Evolutionary conservation across 2,888 invertebrate species (phyloP), one percentile per base, ranked within the genome.

Genomic region (Tipula lateralis): DNA sequence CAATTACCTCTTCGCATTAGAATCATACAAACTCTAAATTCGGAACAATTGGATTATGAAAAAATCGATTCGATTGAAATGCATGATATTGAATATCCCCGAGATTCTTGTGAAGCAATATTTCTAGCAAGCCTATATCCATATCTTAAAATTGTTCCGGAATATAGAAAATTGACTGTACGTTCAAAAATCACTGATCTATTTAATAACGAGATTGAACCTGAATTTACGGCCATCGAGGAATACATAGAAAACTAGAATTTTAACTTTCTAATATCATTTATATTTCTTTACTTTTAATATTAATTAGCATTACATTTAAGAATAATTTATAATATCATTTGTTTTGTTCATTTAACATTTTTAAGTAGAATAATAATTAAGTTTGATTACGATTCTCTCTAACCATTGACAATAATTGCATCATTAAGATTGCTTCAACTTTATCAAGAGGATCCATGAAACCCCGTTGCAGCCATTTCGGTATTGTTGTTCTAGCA

Each of bases 401-500:
- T 36, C 92, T 92, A 86, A 93, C 91, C 87, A 92, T 91, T 84
- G 90, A 89, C 84, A 96, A 93, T 89, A 96, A 93, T 86, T 94
- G 92, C 86, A 94, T 91, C 89, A 96, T 94, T 87, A 96, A 92
- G 13, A 96, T 91, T 12, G 97, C 95, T 85, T 97, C 92, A 85
- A 99, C 93, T 89, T 97, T 96, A 91, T 99, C 99, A 84, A 99
- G 91, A 0, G 99, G 98, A 91, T 99, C 99, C 94, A 99, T 96
- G 87, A 98, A 96, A 13, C 99, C 99, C 85, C 99, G 93, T 91
- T 99, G 99, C 92, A 99, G 94, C 98, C 99, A 99, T 91, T 99
- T 99, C 85, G 99, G 99, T 89, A 99, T 99, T 85, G 99, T 99
- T 87, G 97, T 97, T 86, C 99, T 93, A 12, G 99, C 99, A 91